A percentile compares a stretch with the other conserved stretches of the same genome.
phyloP scores from a whole-genome alignment of 37 sponge, comb jelly and placozoan species.

The Axinella damicornis region DNA sequence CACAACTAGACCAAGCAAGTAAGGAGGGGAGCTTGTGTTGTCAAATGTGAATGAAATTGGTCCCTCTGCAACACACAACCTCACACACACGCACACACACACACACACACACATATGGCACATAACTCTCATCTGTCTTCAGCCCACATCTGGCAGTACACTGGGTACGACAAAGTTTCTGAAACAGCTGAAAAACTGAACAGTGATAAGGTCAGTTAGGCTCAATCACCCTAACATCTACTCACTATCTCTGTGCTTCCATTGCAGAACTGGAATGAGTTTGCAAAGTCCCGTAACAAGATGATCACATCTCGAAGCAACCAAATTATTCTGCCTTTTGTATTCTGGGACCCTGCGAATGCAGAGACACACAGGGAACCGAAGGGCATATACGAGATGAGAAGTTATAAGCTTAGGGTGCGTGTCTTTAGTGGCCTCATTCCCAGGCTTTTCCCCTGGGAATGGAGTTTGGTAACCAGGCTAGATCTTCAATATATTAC shows the following conservation, averaged over 20 bases:
- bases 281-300: constrained; percentile 18
- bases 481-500: too few species aligned
- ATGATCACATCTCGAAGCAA: constrained; percentile 46
- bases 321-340: constrained; percentile 86
- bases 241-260: background rate
- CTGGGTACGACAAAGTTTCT: constrained; percentile 30
- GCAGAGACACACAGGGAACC: constrained; percentile 17
- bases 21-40: background rate
- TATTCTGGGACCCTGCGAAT: constrained; percentile 75
- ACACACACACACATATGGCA: background rate
- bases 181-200: constrained; percentile 16
- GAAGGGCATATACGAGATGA: constrained; percentile 79
- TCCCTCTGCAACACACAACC: too few species aligned
- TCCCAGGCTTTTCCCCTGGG: too few species aligned
- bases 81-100: background rate
- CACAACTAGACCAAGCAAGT: constrained; percentile 76
- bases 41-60: too few species aligned
- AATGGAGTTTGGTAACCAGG: too few species aligned
- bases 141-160: constrained; percentile 78
- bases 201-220: constrained; percentile 40
- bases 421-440: too few species aligned
- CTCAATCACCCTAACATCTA: background rate
- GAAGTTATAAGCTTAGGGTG: constrained; percentile 82
- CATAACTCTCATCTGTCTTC: background rate
- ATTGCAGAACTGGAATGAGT: constrained; percentile 70